Evolutionary conservation across 2,113 vertebrate genomes (phyloP), one percentile per base, ranked within the genome.

Genomic region (Trachemys scripta): DNA sequence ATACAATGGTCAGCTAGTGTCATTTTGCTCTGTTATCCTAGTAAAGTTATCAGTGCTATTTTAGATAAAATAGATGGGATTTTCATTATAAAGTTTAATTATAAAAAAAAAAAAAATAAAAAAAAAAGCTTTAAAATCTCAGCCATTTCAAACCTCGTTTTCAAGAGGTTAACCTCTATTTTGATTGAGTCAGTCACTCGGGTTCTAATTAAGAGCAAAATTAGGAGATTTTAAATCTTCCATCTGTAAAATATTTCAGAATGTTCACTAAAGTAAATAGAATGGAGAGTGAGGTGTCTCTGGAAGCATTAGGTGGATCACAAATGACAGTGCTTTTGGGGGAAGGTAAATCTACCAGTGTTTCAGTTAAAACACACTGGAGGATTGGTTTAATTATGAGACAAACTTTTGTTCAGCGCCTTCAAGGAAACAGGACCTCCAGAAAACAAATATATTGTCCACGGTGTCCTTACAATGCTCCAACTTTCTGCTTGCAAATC

Each of bases 121-220:
- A 45, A 45, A 2, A 45, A 45, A 90, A 3, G 9, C 90, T 81
- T 94, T 27, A 76, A 76, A 90, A 91, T 87, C 87, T 82, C 91
- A 57, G 47, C 82, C 22, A 50, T 86, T 88, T 82, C 75, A 76
- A 82, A 84, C 59, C 86, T 62, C 88, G 59, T 89, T 97, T 89
- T 16, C 4, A 87, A 85, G 51, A 47, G 10, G 79, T 42, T 35
- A 82, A 85, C 22, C 49, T 31, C 79, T 62, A 31, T 57, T 59
- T 90, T 72, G 81, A 27, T 5, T 45, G 45, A 45, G 45, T 45
- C 45, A 54, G n/a, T 45, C 50, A n/a, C 45, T 75, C 4, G 0
- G 5, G 35, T 75, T 42, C n/a, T 24, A 75, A 42, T 9, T 42
- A 75, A 75, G 20, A 75, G 38, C 8, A 75, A 75, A n/a, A 75